A percentile compares a stretch with the other conserved stretches of the same genome.
Conservation (phyloP, 2,888 invertebrate species). For the Ceramica pisi region DNA sequence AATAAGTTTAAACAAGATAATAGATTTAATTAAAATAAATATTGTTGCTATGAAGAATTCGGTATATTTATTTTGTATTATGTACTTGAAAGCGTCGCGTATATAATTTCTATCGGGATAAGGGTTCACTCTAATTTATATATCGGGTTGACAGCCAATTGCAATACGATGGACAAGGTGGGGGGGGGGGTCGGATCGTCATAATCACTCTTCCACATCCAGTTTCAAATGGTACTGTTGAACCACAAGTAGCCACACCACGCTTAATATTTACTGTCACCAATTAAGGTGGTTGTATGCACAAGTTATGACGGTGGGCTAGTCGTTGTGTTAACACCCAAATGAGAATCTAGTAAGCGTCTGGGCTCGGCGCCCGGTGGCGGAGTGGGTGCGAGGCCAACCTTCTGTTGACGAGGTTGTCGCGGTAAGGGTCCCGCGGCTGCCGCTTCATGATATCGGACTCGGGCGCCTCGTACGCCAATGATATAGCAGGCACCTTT, state of each 20-base stretch:
- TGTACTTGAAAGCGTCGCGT: conserved; percentile 62
- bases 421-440: conserved; percentile 99
- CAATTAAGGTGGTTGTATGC: conserved; percentile 62
- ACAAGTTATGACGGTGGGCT: conserved; percentile 77
- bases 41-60: conserved; percentile 55
- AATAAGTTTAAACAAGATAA: conserved; percentile 58
- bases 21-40: conserved; percentile 52
- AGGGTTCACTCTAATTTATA: conserved; percentile 45
- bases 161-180: conserved; percentile 68
- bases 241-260: conserved; percentile 86
- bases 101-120: conserved; percentile 56
- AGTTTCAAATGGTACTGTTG: conserved; percentile 82
- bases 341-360: conserved; percentile 84
- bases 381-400: conserved; percentile 89
- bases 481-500: conserved; percentile 99
- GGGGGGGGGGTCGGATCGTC: conserved; percentile 65
- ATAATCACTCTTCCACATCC: conserved; percentile 90
- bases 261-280: conserved; percentile 73
- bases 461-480: conserved; percentile 99
- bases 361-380: conserved; percentile 69
- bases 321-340: conserved; percentile 86
- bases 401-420: conserved; percentile 99
- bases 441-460: conserved; percentile 99
- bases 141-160: conserved; percentile 67
- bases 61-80: conserved; percentile 70